A percentile compares a stretch with the other conserved stretches of the same genome.
phyloP scores from a whole-genome alignment of 2,888 invertebrate genomes.

The Sinotaia quadrata region DNA sequence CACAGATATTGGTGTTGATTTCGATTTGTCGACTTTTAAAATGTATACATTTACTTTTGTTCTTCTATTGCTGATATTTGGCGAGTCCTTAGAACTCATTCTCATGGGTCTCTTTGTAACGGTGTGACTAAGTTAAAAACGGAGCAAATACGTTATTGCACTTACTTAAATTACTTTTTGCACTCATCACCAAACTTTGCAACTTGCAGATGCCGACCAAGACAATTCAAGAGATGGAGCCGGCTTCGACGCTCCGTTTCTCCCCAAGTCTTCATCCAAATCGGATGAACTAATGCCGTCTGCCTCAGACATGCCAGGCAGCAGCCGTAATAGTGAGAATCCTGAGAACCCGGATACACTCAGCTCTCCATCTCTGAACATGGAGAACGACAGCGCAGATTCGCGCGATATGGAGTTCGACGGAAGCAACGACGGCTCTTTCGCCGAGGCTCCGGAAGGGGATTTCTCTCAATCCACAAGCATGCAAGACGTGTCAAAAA shows the following conservation, averaged over 20 bases:
- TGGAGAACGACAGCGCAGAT: conserved; percentile 5
- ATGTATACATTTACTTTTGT: too few species aligned
- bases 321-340: background rate
- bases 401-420: conserved; percentile 22
- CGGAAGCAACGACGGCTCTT: conserved; percentile 19
- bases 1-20: too few species aligned
- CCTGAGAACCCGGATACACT: background rate
- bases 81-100: too few species aligned
- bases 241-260: conserved; percentile 36
- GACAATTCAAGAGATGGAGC: conserved; percentile 27
- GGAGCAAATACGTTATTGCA: too few species aligned
- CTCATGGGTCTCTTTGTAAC: too few species aligned
- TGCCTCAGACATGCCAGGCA: background rate
- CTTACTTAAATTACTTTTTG: too few species aligned
- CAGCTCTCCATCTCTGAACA: background rate
- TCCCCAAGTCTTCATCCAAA: conserved; percentile 15
- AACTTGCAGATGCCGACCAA: conserved; percentile 33
- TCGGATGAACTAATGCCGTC: background rate
- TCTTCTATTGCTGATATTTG: too few species aligned
- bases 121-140: too few species aligned
- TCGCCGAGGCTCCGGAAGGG: conserved; percentile 6
- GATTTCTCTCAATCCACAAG: background rate
- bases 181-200: too few species aligned
- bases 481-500: background rate
- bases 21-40: too few species aligned